Evolutionary conservation across 1,140 invertebrate species (phyloP), one percentile per base, ranked within the genome.

Genomic region (Bombus pyrosoma): DNA sequence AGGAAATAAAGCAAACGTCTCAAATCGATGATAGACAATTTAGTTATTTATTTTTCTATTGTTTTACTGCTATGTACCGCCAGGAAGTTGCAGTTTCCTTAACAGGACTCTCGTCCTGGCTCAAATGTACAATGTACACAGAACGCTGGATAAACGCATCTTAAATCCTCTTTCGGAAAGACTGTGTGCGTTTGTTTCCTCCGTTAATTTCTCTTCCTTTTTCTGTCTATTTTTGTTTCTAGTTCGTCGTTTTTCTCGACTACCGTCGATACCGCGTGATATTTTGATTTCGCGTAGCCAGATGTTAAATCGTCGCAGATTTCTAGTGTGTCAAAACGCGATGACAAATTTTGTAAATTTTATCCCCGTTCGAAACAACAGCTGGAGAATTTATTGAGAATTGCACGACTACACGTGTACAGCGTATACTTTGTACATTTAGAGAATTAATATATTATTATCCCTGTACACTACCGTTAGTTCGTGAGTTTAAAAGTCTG

Each of bases 41-140:
- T 80, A 89, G 77, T 81, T 86, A 89, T 86, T 89, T 89, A 89
- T 89, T 87, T 85, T 64, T 62, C 59, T 68, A 74, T 53, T 37
- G 25, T n/a, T 86, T 62, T 57, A 39, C 74, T 75, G 57, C 41
- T 59, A 41, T 76, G 47, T 71, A 82, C 57, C 80, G 69, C 78
- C 79, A 66, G 28, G 41, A 81, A 62, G 62, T 75, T 86, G 59
- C 47, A 64, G 34, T 66, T 79, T 41, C 62, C 76, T 69, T 66
- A 62, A 66, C 59, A 43, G 57, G 57, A 47, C 43, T 79, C 47
- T 73, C 68, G 6, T 69, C 76, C 79, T 43, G 83, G 32, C 64
- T 57, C 68, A 32, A 28, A 62, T 28, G 28, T 28, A 28, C 59
- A 71, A 74, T 66, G 59, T 69, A 66, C 62, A 79, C 79, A 43